Conservation (phyloP, 2,797 vertebrate species). For the Macropodus opercularis region DNA sequence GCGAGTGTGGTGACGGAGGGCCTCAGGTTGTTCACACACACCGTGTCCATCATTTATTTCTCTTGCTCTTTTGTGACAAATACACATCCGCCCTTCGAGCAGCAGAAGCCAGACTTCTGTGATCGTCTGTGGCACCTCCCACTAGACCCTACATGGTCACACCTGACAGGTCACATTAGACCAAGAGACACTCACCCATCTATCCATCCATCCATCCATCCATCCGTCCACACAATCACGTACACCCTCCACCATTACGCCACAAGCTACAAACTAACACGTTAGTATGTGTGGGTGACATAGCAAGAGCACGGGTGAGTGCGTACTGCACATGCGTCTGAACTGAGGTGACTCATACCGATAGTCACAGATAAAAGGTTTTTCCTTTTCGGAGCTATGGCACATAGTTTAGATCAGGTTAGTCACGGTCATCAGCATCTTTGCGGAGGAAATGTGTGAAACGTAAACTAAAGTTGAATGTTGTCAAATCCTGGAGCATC, state of each 20-base stretch:
- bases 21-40: conserved; percentile 17
- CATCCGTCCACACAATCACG: not conserved
- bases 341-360: conserved; percentile 16
- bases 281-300: conserved; percentile 5
- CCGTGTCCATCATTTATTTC: conserved; percentile 16
- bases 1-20: conserved; percentile 18
- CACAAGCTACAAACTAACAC: conserved; percentile 16
- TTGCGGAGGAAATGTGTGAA: no score
- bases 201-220: conserved; percentile 25
- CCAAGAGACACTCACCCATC: conserved; percentile 38
- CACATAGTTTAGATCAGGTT: not conserved
- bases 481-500: conserved; percentile 16
- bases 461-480: not conserved
- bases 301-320: not conserved
- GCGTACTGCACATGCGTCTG: not conserved
- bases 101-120: conserved; percentile 18
- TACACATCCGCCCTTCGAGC: conserved; percentile 14
- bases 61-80: not conserved
- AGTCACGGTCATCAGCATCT: no score
- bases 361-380: conserved; percentile 11
- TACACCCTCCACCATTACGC: conserved; percentile 14
- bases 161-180: conserved; percentile 64
- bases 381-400: not conserved
- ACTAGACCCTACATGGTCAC: conserved; percentile 50
- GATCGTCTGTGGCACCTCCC: conserved; percentile 54